These are phyloP conservation scores for Bostrychus sinensis DNA, from an alignment of 2,113 vertebrate genomes.

Conservation along the genomic window DNA sequence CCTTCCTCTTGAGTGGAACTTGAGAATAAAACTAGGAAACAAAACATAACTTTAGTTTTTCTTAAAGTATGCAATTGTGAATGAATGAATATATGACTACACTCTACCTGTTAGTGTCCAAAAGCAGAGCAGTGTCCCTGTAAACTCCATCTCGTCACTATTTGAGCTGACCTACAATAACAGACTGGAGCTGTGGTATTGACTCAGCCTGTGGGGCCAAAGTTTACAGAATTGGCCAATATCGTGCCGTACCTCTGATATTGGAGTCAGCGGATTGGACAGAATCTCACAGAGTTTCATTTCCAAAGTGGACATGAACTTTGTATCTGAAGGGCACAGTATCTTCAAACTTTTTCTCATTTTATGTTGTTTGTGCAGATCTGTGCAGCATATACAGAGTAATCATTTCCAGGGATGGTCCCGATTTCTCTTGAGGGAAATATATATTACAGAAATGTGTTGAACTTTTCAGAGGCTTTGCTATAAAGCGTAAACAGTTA, in stretches of 20 bases:
- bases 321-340: background rate
- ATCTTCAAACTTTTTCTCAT: background rate
- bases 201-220: constrained; percentile 20
- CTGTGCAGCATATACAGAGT: background rate
- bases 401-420: background rate
- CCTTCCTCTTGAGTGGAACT: background rate
- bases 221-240: constrained; percentile 52
- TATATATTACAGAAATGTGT: too few relatives aligned
- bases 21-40: constrained; percentile 22
- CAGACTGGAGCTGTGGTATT: constrained; percentile 31
- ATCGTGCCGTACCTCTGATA: background rate
- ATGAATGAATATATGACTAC: background rate
- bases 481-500: too few relatives aligned
- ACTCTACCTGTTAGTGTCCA: constrained; percentile 53
- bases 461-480: too few relatives aligned
- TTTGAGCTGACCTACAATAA: background rate
- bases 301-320: constrained; percentile 14
- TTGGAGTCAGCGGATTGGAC: background rate
- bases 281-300: background rate
- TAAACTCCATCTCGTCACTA: constrained; percentile 15
- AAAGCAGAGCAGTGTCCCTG: background rate
- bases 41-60: background rate
- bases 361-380: background rate
- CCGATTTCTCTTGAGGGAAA: too few relatives aligned
- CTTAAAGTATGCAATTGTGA: too few relatives aligned